Evolutionary conservation across 2,797 vertebrate genomes (phyloP).

Genomic region (Pagetopsis macropterus): DNA sequence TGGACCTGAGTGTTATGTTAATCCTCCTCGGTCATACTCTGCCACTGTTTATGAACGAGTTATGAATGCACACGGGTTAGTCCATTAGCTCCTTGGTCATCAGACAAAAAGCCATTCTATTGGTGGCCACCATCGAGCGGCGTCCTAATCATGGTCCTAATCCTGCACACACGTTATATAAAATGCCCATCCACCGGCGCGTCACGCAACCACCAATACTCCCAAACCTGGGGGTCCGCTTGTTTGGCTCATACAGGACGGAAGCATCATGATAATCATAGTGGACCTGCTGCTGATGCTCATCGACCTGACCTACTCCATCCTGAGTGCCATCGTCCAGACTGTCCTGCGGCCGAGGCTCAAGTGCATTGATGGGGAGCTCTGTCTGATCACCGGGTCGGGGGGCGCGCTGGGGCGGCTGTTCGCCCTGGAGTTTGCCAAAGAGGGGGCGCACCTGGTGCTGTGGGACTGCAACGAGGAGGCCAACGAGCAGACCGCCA

Average conservation of each 20-base stretch:
- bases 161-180: constrained; percentile 74
- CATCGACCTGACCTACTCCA: constrained; percentile 65
- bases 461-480: constrained; percentile 79
- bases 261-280: constrained; percentile 66
- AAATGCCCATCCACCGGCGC: constrained; percentile 53
- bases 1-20: constrained; percentile 5
- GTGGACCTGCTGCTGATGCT: constrained; percentile 79
- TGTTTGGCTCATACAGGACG: neutral
- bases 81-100: constrained; percentile 40
- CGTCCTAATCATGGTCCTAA: constrained; percentile 73
- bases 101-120: constrained; percentile 57
- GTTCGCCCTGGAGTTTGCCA: constrained; percentile 79
- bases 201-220: constrained; percentile 12
- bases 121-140: constrained; percentile 50
- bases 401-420: constrained; percentile 75
- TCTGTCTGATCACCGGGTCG: constrained; percentile 80
- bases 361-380: constrained; percentile 74
- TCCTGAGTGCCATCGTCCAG: constrained; percentile 68
- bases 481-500: constrained; percentile 76
- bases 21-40: constrained; percentile 28
- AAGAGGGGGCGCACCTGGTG: constrained; percentile 75
- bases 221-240: neutral
- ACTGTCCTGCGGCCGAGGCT: constrained; percentile 70
- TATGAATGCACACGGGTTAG: constrained; percentile 47
- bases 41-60: constrained; percentile 26